A percentile compares a stretch with the other conserved stretches of the same genome.
Evolutionary conservation across 1,140 invertebrate genomes (phyloP).

Genomic region (Acromyrmex heyeri): DNA sequence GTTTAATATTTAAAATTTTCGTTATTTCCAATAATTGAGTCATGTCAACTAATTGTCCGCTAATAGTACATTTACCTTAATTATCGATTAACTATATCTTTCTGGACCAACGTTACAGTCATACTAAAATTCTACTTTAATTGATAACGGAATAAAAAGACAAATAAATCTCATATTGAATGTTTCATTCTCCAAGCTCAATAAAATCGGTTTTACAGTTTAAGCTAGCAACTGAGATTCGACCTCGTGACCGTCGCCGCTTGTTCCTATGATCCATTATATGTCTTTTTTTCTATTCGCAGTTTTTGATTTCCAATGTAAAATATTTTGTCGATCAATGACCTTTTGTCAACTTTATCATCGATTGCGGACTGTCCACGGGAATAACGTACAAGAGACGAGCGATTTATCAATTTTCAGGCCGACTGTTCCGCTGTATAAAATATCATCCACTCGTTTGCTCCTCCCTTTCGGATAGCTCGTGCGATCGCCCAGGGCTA

Average conservation of each 20-base stretch:
- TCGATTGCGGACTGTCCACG: slow-evolving; percentile 49
- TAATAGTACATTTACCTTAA: too few relatives aligned
- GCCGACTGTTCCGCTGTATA: slow-evolving; percentile 71
- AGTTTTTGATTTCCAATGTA: slow-evolving; percentile 45
- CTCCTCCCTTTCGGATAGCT: slow-evolving; percentile 50
- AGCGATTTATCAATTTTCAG: slow-evolving; percentile 76
- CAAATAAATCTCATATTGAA: slow-evolving; percentile 47
- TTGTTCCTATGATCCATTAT: slow-evolving; percentile 49
- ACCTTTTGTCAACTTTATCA: slow-evolving; percentile 59
- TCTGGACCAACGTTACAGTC: background rate
- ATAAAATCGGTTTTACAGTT: slow-evolving; percentile 45
- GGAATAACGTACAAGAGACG: slow-evolving; percentile 60
- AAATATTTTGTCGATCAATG: slow-evolving; percentile 60
- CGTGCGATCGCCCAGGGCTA: slow-evolving; percentile 66
- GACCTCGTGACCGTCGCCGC: slow-evolving; percentile 1
- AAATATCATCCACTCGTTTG: slow-evolving; percentile 65
- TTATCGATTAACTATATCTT: background rate
- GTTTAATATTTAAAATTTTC: too few relatives aligned
- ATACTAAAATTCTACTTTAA: background rate
- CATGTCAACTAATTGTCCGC: too few relatives aligned
- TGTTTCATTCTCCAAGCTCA: slow-evolving; percentile 35
- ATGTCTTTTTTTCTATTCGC: slow-evolving; percentile 44
- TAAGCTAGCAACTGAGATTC: slow-evolving; percentile 19
- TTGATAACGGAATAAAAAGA: slow-evolving; percentile 23
- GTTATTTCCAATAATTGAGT: too few relatives aligned